phyloP scores from a whole-genome alignment of 2,113 vertebrate species.

The Notarius quadriscutis region DNA sequence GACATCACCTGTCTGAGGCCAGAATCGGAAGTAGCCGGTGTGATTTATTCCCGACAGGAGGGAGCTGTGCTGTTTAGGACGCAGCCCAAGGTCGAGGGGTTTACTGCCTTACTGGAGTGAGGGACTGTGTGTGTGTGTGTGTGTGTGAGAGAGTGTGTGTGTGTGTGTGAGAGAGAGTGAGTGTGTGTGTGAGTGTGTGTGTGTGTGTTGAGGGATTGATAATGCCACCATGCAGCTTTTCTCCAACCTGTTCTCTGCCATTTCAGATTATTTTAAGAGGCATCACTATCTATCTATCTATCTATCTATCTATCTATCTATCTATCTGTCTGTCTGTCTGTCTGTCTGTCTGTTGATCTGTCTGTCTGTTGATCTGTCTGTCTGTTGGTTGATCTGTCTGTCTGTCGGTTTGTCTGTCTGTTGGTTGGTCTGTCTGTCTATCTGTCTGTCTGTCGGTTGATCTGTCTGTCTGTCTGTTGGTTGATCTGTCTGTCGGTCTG shows the following conservation, averaged over 20 bases:
- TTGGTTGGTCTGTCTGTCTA: no score
- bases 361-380: no score
- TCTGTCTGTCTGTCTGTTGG: no score
- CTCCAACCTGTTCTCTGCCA: background rate
- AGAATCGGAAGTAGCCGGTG: background rate
- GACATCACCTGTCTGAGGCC: background rate
- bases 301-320: background rate
- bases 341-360: no score
- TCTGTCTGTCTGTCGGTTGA: no score
- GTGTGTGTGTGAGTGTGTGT: background rate
- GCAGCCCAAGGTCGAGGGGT: constrained; percentile 14
- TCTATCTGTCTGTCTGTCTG: no score
- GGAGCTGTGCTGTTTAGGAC: background rate
- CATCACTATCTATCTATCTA: background rate
- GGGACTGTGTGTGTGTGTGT: background rate
- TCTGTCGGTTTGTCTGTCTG: no score
- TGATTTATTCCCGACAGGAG: background rate
- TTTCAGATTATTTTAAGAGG: background rate
- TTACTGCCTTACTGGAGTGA: background rate
- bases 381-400: no score
- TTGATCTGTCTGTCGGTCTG: no score
- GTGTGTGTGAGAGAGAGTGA: constrained; percentile 3
- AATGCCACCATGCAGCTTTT: background rate
- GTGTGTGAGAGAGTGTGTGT: background rate
- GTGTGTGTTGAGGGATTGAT: constrained; percentile 10